Conservation (phyloP, 1,140 invertebrate genomes). For the Monochamus saltuarius region DNA sequence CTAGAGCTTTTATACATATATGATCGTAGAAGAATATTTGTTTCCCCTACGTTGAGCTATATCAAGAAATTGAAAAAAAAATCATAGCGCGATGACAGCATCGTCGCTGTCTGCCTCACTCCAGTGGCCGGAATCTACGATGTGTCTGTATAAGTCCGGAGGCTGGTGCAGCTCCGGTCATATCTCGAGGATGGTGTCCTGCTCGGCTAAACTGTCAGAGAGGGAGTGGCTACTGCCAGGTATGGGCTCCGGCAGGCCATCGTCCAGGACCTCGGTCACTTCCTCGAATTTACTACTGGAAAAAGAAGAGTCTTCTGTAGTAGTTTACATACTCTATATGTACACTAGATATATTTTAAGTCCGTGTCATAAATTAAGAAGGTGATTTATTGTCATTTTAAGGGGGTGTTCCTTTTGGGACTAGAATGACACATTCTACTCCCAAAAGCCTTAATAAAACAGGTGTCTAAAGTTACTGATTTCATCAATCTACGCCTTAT, state of each 20-base stretch:
- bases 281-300: constrained; percentile 48
- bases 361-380: too few relatives aligned
- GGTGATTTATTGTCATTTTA: too few relatives aligned
- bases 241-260: constrained; percentile 46
- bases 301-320: constrained; percentile 22
- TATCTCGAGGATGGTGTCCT: constrained; percentile 47
- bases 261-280: constrained; percentile 48
- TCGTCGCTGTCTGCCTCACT: constrained; percentile 38
- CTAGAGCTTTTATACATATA: too few relatives aligned
- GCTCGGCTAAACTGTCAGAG: constrained; percentile 44
- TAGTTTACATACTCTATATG: too few relatives aligned
- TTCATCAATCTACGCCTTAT: too few relatives aligned
- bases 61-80: background rate
- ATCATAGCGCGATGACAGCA: constrained; percentile 18
- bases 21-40: too few relatives aligned
- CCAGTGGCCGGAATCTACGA: constrained; percentile 45
- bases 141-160: constrained; percentile 43
- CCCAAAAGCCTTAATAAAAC: too few relatives aligned
- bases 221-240: constrained; percentile 47
- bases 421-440: too few relatives aligned
- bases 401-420: too few relatives aligned
- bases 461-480: too few relatives aligned
- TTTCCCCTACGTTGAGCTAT: background rate
- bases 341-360: too few relatives aligned
- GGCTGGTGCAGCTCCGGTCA: constrained; percentile 44